Evolutionary conservation across 2,113 vertebrate species (phyloP).

Genomic region (Seriola rivoliana): DNA sequence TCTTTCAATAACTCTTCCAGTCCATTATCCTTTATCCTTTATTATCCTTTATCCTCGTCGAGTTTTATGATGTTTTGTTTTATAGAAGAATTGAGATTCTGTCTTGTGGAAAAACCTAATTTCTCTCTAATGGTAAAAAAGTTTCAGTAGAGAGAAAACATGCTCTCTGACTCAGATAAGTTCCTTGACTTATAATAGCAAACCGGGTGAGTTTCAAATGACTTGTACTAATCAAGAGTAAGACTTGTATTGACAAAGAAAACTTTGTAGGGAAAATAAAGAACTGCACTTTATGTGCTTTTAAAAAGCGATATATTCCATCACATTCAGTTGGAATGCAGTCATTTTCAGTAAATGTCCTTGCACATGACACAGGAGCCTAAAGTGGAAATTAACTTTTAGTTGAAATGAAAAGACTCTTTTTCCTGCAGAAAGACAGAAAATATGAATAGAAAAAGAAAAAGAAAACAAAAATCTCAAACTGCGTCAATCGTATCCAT

Average conservation of each 20-base stretch:
- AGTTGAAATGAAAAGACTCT: not conserved
- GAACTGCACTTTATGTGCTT: not conserved
- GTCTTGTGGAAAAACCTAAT: not conserved
- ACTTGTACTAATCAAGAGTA: not conserved
- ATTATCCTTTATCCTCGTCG: no score
- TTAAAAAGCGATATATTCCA: not conserved
- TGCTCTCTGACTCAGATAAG: constrained; percentile 31
- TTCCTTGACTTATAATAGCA: constrained; percentile 15
- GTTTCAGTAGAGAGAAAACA: constrained; percentile 30
- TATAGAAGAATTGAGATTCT: not conserved
- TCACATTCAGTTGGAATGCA: not conserved
- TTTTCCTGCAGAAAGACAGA: not conserved
- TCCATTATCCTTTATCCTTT: constrained; percentile 6
- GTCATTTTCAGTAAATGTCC: constrained; percentile 23
- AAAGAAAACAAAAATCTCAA: not conserved
- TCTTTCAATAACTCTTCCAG: not conserved
- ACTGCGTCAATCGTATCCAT: not conserved
- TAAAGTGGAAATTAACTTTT: not conserved
- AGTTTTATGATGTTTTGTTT: constrained; percentile 13
- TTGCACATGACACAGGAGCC: not conserved
- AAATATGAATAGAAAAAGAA: not conserved
- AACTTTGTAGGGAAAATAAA: not conserved
- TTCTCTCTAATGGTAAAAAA: constrained; percentile 9
- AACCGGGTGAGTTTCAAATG: not conserved
- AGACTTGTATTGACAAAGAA: not conserved